These are phyloP conservation scores for Drosophila lacteicornis DNA, from an alignment of 1,140 invertebrate species.

Conservation along the genomic window DNA sequence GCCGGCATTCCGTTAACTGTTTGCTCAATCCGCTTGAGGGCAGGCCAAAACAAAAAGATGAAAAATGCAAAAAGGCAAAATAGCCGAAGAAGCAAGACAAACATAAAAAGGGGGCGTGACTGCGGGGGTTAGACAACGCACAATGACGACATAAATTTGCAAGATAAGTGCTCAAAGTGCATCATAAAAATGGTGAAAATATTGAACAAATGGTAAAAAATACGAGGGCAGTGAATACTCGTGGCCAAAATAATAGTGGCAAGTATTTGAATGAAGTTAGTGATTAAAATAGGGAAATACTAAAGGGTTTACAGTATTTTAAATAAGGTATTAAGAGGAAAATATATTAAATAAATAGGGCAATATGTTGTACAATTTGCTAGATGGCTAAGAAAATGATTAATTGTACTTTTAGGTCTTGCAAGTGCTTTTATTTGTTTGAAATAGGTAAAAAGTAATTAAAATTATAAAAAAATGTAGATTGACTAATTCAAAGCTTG, in stretches of 20 bases:
- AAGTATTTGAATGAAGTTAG: too few species aligned
- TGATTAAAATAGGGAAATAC: neutral
- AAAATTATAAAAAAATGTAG: too few species aligned
- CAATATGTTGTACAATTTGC: too few species aligned
- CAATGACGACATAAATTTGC: slow-evolving; percentile 77
- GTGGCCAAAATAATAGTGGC: slow-evolving; percentile 2
- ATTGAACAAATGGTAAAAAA: slow-evolving; percentile 57
- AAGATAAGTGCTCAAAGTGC: slow-evolving; percentile 40
- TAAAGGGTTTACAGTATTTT: neutral
- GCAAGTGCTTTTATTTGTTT: too few species aligned
- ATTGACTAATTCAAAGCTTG: neutral
- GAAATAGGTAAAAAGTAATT: too few species aligned
- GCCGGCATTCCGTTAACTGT: slow-evolving; percentile 51
- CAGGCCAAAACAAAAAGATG: slow-evolving; percentile 8
- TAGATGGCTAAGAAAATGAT: too few species aligned
- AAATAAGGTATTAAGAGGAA: neutral
- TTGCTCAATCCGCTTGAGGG: slow-evolving; percentile 35
- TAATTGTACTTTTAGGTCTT: too few species aligned
- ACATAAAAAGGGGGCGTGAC: slow-evolving; percentile 34
- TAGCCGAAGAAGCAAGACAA: slow-evolving; percentile 17
- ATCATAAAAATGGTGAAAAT: slow-evolving; percentile 59
- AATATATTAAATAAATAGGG: neutral
- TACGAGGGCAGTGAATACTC: slow-evolving; percentile 14
- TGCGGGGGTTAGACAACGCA: slow-evolving; percentile 37
- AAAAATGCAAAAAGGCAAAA: slow-evolving; percentile 15